These are phyloP conservation scores for Mnemiopsis leidyi DNA, from an alignment of 37 sponge, comb jelly and placozoan species.

Conservation along the genomic window DNA sequence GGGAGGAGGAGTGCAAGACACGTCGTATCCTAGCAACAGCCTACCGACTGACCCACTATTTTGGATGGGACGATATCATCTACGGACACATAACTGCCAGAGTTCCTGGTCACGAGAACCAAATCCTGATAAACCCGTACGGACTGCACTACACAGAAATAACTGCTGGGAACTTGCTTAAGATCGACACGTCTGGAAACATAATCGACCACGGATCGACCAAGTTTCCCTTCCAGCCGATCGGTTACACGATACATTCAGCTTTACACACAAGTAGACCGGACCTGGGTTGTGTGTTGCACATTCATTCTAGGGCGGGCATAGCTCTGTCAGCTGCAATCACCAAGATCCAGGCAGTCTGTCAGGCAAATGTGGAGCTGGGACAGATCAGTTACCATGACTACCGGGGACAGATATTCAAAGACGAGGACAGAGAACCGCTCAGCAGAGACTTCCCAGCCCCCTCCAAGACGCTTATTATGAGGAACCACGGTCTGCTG, in stretches of 20 bases:
- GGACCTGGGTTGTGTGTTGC: too few species aligned
- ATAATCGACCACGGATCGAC: conserved; percentile 77
- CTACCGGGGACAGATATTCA: conserved; percentile 11
- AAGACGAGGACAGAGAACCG: conserved; percentile 65
- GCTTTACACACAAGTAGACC: conserved; percentile 73
- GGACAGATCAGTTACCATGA: conserved; percentile 68
- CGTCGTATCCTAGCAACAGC: background rate
- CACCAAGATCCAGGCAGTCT: too few species aligned
- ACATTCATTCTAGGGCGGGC: conserved; percentile 73
- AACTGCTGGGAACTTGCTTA: conserved; percentile 76
- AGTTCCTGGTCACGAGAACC: conserved; percentile 53
- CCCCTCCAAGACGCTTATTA: conserved; percentile 77
- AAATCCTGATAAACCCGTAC: conserved; percentile 76
- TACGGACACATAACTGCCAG: too few species aligned
- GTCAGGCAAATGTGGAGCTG: too few species aligned
- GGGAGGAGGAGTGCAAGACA: background rate
- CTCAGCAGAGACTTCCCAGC: conserved; percentile 67
- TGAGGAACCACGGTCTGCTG: conserved; percentile 79
- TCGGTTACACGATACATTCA: conserved; percentile 74
- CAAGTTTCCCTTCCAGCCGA: conserved; percentile 66
- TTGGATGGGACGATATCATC: too few species aligned
- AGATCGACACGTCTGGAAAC: conserved; percentile 74
- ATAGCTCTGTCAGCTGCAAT: conserved; percentile 70
- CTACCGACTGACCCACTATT: too few species aligned
- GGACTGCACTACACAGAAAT: conserved; percentile 79